Evolutionary conservation across 2,888 invertebrate genomes (phyloP), one percentile per base, ranked within the genome.

Genomic region (Leptinotarsa peninsularis): DNA sequence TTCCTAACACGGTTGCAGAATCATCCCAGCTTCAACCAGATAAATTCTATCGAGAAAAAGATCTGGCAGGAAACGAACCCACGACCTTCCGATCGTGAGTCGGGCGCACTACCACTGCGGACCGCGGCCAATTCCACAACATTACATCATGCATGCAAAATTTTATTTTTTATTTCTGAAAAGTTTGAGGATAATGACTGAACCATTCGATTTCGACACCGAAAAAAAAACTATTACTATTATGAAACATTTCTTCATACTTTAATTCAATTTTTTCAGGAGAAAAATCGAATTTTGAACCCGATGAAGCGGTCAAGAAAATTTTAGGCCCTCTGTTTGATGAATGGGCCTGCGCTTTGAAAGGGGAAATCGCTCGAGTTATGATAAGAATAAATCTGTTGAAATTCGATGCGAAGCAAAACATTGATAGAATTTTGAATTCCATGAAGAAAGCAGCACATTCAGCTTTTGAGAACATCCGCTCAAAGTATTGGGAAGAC

Each of bases 331-430:
- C 84, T 84, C 63, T 91, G 80, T 84, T 91, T 18, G 89, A 90
- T 33, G 92, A 93, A 85, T 93, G 92, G 91, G 87, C 87, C 21
- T 89, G 89, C 84, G 92, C 90, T 14, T 84, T 91, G 4, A 88
- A 89, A 72, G 92, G 91, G 33, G 93, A 93, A 87, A 88, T 89
- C 82, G 89, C 87, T 74, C 88, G 93, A 78, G 88, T 89, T 2
- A 87, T 85, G 66, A 82, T 90, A 66, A 89, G 92, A 67, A 82
- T 91, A 84, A 87, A 90, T 82, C 82, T 90, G 79, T 87, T 90
- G 82, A 88, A 89, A 84, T 82, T 89, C 80, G 86, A 88, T 85
- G 88, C 89, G 43, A 87, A 90, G 76, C 84, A 89, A 23, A 84
- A 89, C 79, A 88, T 92, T 49, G 86, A 90, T 71, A 88, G 88